Conservation (phyloP, 2,113 vertebrate species). For the Larimichthys polyactis region DNA sequence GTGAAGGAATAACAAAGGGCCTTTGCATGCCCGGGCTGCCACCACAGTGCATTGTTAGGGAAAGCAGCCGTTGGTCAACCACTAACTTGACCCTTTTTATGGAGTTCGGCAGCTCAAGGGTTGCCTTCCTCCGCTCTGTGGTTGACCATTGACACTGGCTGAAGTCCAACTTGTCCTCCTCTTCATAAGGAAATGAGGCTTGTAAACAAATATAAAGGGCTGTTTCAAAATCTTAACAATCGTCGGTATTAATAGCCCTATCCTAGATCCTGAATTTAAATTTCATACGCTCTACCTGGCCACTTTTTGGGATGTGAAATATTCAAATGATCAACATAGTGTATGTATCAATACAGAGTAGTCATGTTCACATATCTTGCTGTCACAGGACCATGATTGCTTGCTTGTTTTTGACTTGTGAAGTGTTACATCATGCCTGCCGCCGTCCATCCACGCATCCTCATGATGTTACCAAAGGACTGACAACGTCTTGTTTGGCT, state of each 20-base stretch:
- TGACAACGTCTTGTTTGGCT: constrained; percentile 23
- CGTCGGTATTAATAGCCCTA: not conserved
- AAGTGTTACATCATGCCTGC: no score
- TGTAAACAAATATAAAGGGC: not conserved
- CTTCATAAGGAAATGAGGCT: constrained; percentile 15
- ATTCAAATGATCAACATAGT: not conserved
- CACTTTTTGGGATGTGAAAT: not conserved
- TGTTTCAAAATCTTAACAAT: constrained; percentile 7
- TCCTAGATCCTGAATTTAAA: not conserved
- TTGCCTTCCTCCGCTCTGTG: constrained; percentile 45
- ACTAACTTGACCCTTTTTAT: constrained; percentile 49
- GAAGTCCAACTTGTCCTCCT: constrained; percentile 41
- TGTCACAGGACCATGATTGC: not conserved
- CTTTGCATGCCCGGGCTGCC: constrained; percentile 16
- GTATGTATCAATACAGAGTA: not conserved
- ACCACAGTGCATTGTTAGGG: constrained; percentile 52
- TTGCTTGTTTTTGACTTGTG: constrained; percentile 10
- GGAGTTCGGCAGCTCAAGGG: constrained; percentile 22
- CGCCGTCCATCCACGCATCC: constrained; percentile 13
- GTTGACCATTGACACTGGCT: constrained; percentile 41
- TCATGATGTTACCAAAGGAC: constrained; percentile 21
- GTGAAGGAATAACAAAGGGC: constrained; percentile 58
- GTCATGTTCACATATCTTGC: not conserved
- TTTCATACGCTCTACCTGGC: not conserved
- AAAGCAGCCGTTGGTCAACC: constrained; percentile 60